These are phyloP conservation scores for Volucella bombylans DNA, from an alignment of 2,888 invertebrate genomes.

Conservation along the genomic window DNA sequence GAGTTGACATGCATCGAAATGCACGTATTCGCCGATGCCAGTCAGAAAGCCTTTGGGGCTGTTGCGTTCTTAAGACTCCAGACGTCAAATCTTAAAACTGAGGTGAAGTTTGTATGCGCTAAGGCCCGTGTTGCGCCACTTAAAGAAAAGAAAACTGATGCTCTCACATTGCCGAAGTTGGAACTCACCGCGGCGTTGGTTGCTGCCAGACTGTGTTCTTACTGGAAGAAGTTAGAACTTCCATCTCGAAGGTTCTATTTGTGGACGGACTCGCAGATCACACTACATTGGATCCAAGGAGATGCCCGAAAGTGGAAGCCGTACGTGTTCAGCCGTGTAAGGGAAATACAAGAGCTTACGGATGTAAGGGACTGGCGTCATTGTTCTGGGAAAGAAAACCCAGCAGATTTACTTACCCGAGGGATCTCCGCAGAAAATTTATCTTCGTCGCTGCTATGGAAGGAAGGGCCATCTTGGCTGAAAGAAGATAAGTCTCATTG, in stretches of 20 bases:
- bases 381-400: slow-evolving; percentile 20
- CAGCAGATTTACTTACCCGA: slow-evolving; percentile 3
- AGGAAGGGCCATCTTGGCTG: too few relatives aligned
- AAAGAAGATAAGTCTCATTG: too few relatives aligned
- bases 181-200: too few relatives aligned
- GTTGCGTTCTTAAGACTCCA: too few relatives aligned
- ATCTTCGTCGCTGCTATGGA: not conserved
- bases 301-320: slow-evolving; percentile 16
- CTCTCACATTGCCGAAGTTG: too few relatives aligned
- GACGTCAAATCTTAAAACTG: too few relatives aligned
- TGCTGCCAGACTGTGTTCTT: not conserved
- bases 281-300: slow-evolving; percentile 2
- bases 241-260: slow-evolving; percentile 1
- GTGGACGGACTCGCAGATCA: slow-evolving; percentile 33
- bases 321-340: slow-evolving; percentile 7
- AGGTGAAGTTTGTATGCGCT: too few relatives aligned
- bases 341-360: slow-evolving; percentile 25
- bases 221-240: not conserved
- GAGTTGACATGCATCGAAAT: too few relatives aligned
- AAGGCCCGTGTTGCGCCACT: too few relatives aligned
- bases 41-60: too few relatives aligned
- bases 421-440: not conserved
- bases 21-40: too few relatives aligned
- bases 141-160: too few relatives aligned
- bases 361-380: slow-evolving; percentile 25